These are phyloP conservation scores for Pseudomyrmex pallidus DNA, from an alignment of 1,140 invertebrate species.

Conservation along the genomic window DNA sequence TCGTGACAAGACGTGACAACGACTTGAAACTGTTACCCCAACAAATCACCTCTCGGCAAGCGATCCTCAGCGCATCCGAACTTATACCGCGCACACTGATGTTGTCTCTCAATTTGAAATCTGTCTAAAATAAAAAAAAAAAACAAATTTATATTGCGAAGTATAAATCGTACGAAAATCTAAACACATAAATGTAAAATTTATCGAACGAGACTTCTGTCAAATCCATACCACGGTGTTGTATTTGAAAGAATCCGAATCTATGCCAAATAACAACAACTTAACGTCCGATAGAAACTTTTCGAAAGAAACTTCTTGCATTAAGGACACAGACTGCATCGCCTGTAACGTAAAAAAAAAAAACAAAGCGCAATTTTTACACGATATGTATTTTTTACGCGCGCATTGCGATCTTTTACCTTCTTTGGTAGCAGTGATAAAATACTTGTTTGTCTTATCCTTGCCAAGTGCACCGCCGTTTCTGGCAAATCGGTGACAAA, in stretches of 20 bases:
- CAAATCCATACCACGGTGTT: constrained; percentile 66
- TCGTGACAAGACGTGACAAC: constrained; percentile 71
- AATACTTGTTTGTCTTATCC: constrained; percentile 70
- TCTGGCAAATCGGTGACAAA: constrained; percentile 78
- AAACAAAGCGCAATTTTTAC: constrained; percentile 29
- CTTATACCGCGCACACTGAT: constrained; percentile 75
- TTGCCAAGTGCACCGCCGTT: constrained; percentile 77
- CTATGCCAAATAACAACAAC: constrained; percentile 83
- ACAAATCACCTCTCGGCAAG: constrained; percentile 73
- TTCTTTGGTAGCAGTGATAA: constrained; percentile 67
- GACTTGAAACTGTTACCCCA: constrained; percentile 82
- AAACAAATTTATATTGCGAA: background rate
- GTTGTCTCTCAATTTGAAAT: constrained; percentile 76
- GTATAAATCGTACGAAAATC: background rate
- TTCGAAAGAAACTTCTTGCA: constrained; percentile 72
- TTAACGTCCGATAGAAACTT: constrained; percentile 82
- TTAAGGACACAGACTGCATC: constrained; percentile 59
- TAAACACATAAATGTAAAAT: background rate
- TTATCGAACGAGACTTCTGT: background rate
- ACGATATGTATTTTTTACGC: constrained; percentile 16
- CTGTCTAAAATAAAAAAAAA: constrained; percentile 66
- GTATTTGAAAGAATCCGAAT: constrained; percentile 83
- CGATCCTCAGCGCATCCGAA: constrained; percentile 72
- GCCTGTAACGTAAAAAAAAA: constrained; percentile 44
- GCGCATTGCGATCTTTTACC: constrained; percentile 34